A percentile compares a stretch with the other conserved stretches of the same genome.
These are phyloP conservation scores for Chrysochloris asiatica DNA, from an alignment of 2,113 vertebrate species.

Conservation along the genomic window DNA sequence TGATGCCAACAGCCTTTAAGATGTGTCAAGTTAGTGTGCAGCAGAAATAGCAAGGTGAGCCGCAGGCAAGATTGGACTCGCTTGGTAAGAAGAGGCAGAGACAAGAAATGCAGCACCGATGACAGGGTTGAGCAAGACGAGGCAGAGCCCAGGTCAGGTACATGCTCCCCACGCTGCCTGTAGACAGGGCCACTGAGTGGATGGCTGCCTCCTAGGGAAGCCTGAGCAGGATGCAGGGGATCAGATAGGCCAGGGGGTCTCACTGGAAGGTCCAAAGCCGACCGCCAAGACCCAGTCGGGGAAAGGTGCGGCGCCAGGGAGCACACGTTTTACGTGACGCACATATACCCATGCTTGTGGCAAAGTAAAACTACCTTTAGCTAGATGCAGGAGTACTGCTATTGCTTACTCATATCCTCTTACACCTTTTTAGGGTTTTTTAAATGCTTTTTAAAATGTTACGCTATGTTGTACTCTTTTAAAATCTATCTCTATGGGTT, in stretches of 20 bases:
- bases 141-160: not conserved
- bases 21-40: not conserved
- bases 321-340: rapidly evolving
- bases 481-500: not conserved
- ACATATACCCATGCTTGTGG: rapidly evolving
- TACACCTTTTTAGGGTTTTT: not conserved
- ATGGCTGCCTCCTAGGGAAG: not conserved
- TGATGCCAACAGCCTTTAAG: not conserved
- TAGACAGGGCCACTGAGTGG: not conserved
- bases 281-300: not conserved
- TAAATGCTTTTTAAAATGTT: not conserved
- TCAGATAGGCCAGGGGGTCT: not conserved
- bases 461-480: not conserved
- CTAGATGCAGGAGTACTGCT: not conserved
- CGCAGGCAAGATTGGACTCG: conserved; percentile 44
- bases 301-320: not conserved
- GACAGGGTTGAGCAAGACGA: not conserved
- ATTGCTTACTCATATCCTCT: not conserved
- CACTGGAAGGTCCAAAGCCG: not conserved
- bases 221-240: not conserved
- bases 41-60: not conserved
- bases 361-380: not conserved
- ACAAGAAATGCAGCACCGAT: not conserved
- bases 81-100: conserved; percentile 7
- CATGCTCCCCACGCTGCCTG: not conserved